phyloP scores from a whole-genome alignment of 2,888 invertebrate species.

The Andrena hattorfiana region DNA sequence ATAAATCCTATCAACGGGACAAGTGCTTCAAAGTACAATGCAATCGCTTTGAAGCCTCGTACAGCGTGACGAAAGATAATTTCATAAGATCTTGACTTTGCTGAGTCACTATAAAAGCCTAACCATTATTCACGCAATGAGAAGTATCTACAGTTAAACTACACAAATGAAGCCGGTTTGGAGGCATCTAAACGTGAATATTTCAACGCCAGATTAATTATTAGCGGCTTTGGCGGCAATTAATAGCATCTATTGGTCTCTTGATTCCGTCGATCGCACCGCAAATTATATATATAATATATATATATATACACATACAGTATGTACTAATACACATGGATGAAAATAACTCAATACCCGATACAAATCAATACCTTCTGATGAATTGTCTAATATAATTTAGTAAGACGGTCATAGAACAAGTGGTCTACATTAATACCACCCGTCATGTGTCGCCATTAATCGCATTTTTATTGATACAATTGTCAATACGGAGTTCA shows the following conservation, averaged over 20 bases:
- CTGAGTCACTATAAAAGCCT: background rate
- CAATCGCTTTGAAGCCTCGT: background rate
- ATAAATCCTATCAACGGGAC: background rate
- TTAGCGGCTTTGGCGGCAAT: background rate
- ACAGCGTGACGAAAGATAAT: background rate
- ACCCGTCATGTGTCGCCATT: background rate
- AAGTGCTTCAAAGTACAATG: too few species aligned
- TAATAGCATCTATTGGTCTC: conserved; percentile 55
- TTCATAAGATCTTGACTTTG: background rate
- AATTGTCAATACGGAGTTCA: background rate
- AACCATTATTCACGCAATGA: background rate
- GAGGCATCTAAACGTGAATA: background rate
- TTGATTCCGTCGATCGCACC: conserved; percentile 43
- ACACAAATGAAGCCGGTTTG: background rate
- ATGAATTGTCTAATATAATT: conserved; percentile 54
- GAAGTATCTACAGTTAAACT: background rate
- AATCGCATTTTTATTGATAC: conserved; percentile 3
- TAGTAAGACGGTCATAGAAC: conserved; percentile 24
- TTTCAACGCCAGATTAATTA: conserved; percentile 16
- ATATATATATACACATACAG: conserved; percentile 1
- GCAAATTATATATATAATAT: conserved; percentile 56
- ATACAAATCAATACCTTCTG: conserved; percentile 56
- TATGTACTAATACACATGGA: conserved; percentile 5
- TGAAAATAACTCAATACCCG: conserved; percentile 55
- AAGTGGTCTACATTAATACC: background rate